Conservation (phyloP, 2,888 invertebrate genomes). For the Hirtodrosophila histrioides region DNA sequence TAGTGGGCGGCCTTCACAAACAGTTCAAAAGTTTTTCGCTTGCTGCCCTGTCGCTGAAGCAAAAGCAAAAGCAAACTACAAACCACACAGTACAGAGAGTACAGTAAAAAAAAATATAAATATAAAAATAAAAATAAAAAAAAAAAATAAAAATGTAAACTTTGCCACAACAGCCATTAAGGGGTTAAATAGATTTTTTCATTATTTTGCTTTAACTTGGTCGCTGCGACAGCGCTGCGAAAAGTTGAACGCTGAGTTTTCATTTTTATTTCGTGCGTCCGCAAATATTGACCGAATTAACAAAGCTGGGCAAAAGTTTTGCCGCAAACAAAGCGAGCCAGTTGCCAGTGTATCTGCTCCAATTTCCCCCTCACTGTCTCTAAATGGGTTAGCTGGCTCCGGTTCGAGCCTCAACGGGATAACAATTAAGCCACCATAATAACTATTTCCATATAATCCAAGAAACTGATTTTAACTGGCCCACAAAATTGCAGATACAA, state of each 20-base stretch:
- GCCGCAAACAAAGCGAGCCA: conserved; percentile 62
- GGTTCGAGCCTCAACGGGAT: conserved; percentile 45
- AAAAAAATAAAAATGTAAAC: conserved; percentile 32
- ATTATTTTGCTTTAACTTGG: conserved; percentile 53
- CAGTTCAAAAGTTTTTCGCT: conserved; percentile 50
- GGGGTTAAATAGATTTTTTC: conserved; percentile 76
- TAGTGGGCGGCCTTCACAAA: conserved; percentile 35
- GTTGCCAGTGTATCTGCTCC: conserved; percentile 20
- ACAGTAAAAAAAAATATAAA: conserved; percentile 8
- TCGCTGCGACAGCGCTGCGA: conserved; percentile 53
- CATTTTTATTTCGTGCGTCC: conserved; percentile 81
- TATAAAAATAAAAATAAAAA: background rate
- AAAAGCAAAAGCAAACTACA: conserved; percentile 51
- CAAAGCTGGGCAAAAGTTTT: conserved; percentile 69
- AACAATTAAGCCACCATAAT: conserved; percentile 39
- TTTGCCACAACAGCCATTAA: conserved; percentile 70
- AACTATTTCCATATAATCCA: conserved; percentile 2
- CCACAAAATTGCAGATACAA: conserved; percentile 32
- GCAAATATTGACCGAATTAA: conserved; percentile 82
- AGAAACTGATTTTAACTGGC: conserved; percentile 14
- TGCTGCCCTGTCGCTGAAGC: conserved; percentile 18
- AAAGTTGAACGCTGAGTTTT: conserved; percentile 74
- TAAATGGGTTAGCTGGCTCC: conserved; percentile 38
- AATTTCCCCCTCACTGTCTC: conserved; percentile 3
- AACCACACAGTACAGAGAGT: conserved; percentile 18